phyloP scores from a whole-genome alignment of 2,888 invertebrate genomes.

The Sphecodes monilicornis region DNA sequence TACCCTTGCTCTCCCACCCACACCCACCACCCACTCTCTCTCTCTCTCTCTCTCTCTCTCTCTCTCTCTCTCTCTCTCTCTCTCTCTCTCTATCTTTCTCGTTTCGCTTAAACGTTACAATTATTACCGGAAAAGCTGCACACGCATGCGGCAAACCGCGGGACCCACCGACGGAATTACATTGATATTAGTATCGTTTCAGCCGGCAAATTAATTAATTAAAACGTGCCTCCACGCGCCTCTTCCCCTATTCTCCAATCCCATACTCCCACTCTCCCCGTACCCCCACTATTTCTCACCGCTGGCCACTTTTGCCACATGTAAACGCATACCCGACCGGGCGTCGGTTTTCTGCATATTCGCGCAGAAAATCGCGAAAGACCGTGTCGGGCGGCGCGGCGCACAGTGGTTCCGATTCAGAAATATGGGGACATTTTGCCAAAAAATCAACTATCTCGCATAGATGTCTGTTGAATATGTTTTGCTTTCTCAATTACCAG shows the following conservation, averaged over 20 bases:
- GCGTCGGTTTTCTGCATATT: constrained; percentile 26
- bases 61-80: constrained; percentile 15
- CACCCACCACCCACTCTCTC: constrained; percentile 18
- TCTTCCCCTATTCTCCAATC: constrained; percentile 37
- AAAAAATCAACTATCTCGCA: too few species aligned
- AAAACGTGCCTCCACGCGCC: constrained; percentile 73
- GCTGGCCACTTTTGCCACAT: constrained; percentile 49
- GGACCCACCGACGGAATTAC: constrained; percentile 79
- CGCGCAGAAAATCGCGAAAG: constrained; percentile 25
- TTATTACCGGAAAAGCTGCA: constrained; percentile 76
- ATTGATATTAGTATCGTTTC: constrained; percentile 83
- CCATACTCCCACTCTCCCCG: background rate
- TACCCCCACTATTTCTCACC: constrained; percentile 20
- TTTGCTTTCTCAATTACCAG: too few species aligned
- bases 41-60: background rate
- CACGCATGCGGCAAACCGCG: constrained; percentile 80
- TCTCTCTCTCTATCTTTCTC: constrained; percentile 36
- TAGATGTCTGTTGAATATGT: too few species aligned
- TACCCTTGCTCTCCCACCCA: constrained; percentile 34
- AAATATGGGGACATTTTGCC: too few species aligned
- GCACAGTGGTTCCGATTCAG: too few species aligned
- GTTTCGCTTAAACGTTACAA: constrained; percentile 75
- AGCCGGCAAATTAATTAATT: constrained; percentile 82
- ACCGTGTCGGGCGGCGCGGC: background rate
- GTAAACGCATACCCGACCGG: constrained; percentile 16